Evolutionary conservation across 2,888 invertebrate species (phyloP).

Genomic region (Lamellibrachia satsuma): DNA sequence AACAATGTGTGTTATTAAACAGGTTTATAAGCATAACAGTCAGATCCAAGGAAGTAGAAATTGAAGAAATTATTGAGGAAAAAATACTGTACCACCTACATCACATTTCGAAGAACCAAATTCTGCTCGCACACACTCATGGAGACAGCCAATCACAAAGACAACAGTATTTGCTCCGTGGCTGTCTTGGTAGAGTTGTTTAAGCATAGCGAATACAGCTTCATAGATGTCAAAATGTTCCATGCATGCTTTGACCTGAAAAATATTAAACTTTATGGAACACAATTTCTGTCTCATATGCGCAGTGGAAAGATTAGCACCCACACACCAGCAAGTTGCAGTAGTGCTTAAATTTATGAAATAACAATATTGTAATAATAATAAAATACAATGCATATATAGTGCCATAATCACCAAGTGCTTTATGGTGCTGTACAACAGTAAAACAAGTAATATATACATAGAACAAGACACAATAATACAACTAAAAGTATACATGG

Average conservation of each 20-base stretch:
- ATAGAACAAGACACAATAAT: too few species aligned
- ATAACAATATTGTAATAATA: too few species aligned
- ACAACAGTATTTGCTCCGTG: not conserved
- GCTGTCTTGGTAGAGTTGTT: not conserved
- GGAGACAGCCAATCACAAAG: not conserved
- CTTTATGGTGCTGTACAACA: too few species aligned
- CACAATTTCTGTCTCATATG: not conserved
- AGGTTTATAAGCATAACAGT: too few species aligned
- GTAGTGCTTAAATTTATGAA: too few species aligned
- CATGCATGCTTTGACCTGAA: not conserved
- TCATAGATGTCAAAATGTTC: constrained; percentile 6
- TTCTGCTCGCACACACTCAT: not conserved
- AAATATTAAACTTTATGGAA: not conserved
- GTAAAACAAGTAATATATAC: too few species aligned
- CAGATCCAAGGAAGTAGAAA: too few species aligned
- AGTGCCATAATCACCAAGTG: too few species aligned
- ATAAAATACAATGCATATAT: too few species aligned
- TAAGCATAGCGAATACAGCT: constrained; percentile 1
- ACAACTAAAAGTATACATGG: too few species aligned
- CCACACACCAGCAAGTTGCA: too few species aligned
- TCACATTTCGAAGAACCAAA: not conserved
- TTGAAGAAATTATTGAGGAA: not conserved
- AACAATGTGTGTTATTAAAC: not conserved
- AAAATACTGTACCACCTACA: not conserved
- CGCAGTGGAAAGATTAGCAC: not conserved